Conservation (phyloP, 2,888 invertebrate species). For the Pandemis heparana region DNA sequence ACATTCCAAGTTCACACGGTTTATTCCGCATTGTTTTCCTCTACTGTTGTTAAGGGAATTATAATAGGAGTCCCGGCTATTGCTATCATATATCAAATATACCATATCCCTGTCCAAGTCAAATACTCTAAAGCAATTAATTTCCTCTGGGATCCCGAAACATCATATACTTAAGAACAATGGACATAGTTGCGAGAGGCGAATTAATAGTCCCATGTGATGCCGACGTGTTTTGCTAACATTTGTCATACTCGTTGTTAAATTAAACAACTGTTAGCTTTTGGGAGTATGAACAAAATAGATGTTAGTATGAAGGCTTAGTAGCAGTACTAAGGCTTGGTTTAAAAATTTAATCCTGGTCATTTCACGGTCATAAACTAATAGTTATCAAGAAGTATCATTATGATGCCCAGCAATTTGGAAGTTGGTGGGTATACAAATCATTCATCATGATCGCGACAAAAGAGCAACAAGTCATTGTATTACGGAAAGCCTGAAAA, state of each 20-base stretch:
- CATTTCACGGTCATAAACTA: too few relatives aligned
- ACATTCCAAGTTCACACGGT: slow-evolving; percentile 11
- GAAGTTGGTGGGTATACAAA: too few relatives aligned
- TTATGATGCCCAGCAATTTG: too few relatives aligned
- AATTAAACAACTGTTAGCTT: slow-evolving; percentile 32
- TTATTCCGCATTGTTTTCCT: slow-evolving; percentile 12
- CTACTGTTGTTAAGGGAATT: slow-evolving; percentile 26
- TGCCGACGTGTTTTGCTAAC: slow-evolving; percentile 55
- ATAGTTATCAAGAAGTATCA: too few relatives aligned
- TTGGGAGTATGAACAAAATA: neutral
- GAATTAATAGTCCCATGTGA: slow-evolving; percentile 54
- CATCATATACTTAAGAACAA: slow-evolving; percentile 57
- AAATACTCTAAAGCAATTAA: slow-evolving; percentile 43
- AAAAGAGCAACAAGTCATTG: too few relatives aligned
- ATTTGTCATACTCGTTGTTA: slow-evolving; percentile 44
- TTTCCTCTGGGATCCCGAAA: slow-evolving; percentile 48
- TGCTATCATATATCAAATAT: slow-evolving; percentile 37
- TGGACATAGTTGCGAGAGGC: slow-evolving; percentile 52
- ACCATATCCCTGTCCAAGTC: slow-evolving; percentile 35
- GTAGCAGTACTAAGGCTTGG: neutral
- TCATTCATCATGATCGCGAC: too few relatives aligned
- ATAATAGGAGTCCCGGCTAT: slow-evolving; percentile 5
- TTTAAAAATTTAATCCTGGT: neutral
- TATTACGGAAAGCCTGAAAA: too few relatives aligned
- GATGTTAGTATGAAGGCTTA: neutral